Percentiles rank a stretch among this genome's conserved stretches.
These are phyloP conservation scores for Centrocercus urophasianus DNA, from an alignment of 2,113 vertebrate species.

Conservation along the genomic window DNA sequence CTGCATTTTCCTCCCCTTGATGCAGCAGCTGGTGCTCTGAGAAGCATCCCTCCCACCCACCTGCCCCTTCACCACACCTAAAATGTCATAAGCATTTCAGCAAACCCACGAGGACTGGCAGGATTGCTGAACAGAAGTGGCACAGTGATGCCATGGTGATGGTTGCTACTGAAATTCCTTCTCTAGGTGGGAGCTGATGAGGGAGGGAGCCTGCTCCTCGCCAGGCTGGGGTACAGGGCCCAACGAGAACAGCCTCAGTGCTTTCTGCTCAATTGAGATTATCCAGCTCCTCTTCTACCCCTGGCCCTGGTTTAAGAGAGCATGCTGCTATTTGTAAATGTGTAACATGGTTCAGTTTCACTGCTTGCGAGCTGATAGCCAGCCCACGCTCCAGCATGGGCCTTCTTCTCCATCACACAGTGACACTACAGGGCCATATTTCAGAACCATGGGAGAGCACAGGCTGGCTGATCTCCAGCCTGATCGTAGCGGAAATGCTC, in stretches of 20 bases:
- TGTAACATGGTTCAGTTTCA: background rate
- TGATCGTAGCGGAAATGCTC: background rate
- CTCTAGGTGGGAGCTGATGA: background rate
- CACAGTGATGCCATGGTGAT: constrained; percentile 65
- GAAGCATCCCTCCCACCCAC: constrained; percentile 25
- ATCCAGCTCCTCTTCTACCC: constrained; percentile 23
- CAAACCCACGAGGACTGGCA: constrained; percentile 4
- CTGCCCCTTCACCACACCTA: constrained; percentile 49
- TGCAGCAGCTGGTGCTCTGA: background rate
- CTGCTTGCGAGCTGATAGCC: rapidly evolving
- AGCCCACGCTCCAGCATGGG: rapidly evolving
- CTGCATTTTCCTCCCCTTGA: background rate
- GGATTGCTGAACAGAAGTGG: constrained; percentile 1
- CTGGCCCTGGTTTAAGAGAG: background rate
- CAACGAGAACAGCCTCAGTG: background rate
- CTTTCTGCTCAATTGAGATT: constrained; percentile 41
- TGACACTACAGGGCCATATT: background rate
- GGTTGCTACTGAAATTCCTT: constrained; percentile 64
- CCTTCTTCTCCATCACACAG: background rate
- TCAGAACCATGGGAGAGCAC: background rate
- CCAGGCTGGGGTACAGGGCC: background rate
- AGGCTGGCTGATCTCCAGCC: background rate
- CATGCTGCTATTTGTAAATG: background rate
- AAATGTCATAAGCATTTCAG: constrained; percentile 46
- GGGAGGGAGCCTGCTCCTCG: background rate